Base-by-base conservation (phyloP, 1,140 invertebrate genomes). In the Drosophila takahashii region DNA sequence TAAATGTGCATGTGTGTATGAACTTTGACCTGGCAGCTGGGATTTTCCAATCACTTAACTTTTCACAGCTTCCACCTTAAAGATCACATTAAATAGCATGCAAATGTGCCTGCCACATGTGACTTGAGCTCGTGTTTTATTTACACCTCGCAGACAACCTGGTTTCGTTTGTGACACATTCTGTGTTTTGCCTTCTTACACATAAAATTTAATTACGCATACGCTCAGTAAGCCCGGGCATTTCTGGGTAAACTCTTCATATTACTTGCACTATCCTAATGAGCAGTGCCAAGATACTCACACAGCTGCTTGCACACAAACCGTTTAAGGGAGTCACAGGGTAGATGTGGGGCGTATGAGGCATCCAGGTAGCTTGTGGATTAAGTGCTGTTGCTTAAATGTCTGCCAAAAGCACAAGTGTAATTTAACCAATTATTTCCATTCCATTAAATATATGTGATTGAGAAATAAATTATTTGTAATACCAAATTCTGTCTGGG, bases 191-290 rank as follows among this genome's bases (percentile, higher is more conserved):
- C n/a, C 34, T 47, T 56, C 41, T 61, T 52, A 18, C 9, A 42
- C 42, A 45, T 71, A 50, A 71, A 87, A 87, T 86, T 86, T 87
- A 86, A 86, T 86, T 86, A 89, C 79, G 81, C 81, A 83, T 83
- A 76, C 81, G 75, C 70, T 51, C 47, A 44, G 70, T 79, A 39
- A 51, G 47, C 83, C 45, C 11, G n/a, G 59, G 39, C 54, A 61
- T 60, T 67, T 57, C 27, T 36, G n/a, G n/a, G 39, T 22, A 65
- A 66, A 36, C 50, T 41, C 41, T 47, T 47, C 52, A 71, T 60
- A 34, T 54, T 53, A 61, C 48, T 36, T 54, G 65, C 81, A 80
- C 67, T 58, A 62, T 81, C 65, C 84, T 86, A 86, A 87, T 86
- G 75, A 87, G 83, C 75, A 64, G 36, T 47, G 58, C 47, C 50